Conservation (phyloP, 2,113 vertebrate genomes). For the Stegostoma tigrinum region DNA sequence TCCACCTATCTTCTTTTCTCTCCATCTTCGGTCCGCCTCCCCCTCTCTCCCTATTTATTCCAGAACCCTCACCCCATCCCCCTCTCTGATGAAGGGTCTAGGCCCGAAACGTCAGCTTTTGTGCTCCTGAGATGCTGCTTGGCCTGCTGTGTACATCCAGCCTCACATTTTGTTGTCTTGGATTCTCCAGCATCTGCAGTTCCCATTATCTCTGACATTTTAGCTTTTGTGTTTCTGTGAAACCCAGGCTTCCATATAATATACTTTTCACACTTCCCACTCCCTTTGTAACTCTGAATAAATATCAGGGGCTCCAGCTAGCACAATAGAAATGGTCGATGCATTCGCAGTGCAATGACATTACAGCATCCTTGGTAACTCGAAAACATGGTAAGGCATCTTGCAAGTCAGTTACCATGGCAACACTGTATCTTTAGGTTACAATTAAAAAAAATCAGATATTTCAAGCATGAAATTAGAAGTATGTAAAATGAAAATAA, state of each 20-base stretch:
- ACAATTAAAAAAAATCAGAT: not conserved
- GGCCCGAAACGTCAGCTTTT: too few relatives aligned
- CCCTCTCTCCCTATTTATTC: too few relatives aligned
- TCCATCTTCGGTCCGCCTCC: too few relatives aligned
- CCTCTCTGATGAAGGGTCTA: too few relatives aligned
- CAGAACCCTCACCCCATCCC: too few relatives aligned
- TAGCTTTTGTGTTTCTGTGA: not conserved
- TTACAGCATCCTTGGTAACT: not conserved
- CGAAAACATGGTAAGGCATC: not conserved
- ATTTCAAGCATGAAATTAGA: conserved; percentile 27
- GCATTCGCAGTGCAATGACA: not conserved
- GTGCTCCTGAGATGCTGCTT: too few relatives aligned
- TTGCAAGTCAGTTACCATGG: not conserved
- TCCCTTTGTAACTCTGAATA: not conserved
- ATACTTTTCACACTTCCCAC: not conserved
- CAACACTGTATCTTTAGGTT: not conserved
- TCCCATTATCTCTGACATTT: too few relatives aligned
- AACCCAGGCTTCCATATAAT: not conserved
- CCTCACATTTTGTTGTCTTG: too few relatives aligned
- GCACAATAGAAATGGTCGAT: not conserved
- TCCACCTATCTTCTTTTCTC: too few relatives aligned
- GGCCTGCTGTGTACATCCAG: too few relatives aligned
- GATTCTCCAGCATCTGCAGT: too few relatives aligned
- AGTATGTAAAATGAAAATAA: not conserved
- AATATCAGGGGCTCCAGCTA: not conserved